Evolutionary conservation across 1,140 invertebrate genomes (phyloP).

Genomic region (Hermatobates lingyangjiaoensis): DNA sequence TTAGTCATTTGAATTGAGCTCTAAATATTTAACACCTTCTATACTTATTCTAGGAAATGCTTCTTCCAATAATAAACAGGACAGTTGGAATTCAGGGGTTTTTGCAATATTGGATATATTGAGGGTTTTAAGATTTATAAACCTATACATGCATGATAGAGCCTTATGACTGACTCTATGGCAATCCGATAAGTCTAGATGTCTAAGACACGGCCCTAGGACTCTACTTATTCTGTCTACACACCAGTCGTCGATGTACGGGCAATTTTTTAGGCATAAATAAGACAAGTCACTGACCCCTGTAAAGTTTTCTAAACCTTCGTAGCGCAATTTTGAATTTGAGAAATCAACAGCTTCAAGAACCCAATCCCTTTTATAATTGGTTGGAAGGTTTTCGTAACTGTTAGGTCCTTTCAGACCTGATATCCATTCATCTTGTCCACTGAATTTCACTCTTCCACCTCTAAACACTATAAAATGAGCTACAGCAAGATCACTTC

Average conservation of each 20-base stretch:
- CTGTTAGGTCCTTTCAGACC: slow-evolving; percentile 24
- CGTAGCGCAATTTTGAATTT: slow-evolving; percentile 38
- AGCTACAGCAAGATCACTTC: slow-evolving; percentile 49
- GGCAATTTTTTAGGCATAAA: slow-evolving; percentile 40
- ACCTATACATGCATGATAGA: slow-evolving; percentile 39
- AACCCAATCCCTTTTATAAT: slow-evolving; percentile 30
- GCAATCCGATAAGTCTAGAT: slow-evolving; percentile 54
- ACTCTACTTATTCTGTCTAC: slow-evolving; percentile 39
- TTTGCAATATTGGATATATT: slow-evolving; percentile 28
- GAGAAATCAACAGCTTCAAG: slow-evolving; percentile 49
- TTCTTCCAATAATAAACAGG: slow-evolving; percentile 35
- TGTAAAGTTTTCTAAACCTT: slow-evolving; percentile 46
- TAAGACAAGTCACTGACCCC: slow-evolving; percentile 37
- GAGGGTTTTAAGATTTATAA: slow-evolving; percentile 32
- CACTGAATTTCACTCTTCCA: slow-evolving; percentile 45
- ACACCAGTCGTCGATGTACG: slow-evolving; percentile 54
- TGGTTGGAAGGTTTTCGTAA: slow-evolving; percentile 31
- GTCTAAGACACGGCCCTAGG: slow-evolving; percentile 37
- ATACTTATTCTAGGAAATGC: slow-evolving; percentile 23
- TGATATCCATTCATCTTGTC: slow-evolving; percentile 34
- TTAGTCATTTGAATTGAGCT: too few species aligned
- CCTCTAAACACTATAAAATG: slow-evolving; percentile 46
- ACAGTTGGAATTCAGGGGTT: slow-evolving; percentile 32
- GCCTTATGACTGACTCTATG: slow-evolving; percentile 39
- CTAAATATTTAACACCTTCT: slow-evolving; percentile 15